These are phyloP conservation scores for Leptopilina syphax DNA, from an alignment of 2,888 invertebrate genomes.

Conservation along the genomic window DNA sequence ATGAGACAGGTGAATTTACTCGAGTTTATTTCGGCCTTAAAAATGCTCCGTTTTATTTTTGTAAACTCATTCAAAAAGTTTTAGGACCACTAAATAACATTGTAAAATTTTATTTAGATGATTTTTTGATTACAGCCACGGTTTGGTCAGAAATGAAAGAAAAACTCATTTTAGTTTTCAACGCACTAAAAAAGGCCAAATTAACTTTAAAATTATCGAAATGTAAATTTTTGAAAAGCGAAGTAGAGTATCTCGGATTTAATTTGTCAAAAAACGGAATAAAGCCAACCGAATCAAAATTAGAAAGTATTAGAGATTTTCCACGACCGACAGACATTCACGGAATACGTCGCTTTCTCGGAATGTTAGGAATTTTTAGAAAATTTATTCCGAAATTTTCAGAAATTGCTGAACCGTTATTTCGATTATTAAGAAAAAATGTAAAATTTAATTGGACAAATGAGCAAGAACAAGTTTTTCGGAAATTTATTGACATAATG, in stretches of 20 bases:
- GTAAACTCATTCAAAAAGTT: not conserved
- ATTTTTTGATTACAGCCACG: not conserved
- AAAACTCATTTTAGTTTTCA: not conserved
- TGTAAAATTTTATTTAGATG: slow-evolving; percentile 5
- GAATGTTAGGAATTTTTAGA: slow-evolving; percentile 7
- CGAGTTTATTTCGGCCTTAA: not conserved
- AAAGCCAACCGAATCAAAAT: slow-evolving; percentile 18
- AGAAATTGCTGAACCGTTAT: not conserved
- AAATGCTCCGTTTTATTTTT: slow-evolving; percentile 9
- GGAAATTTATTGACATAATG: not conserved
- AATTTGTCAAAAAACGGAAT: slow-evolving; percentile 2
- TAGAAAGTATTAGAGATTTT: slow-evolving; percentile 9
- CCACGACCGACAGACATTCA: slow-evolving; percentile 10
- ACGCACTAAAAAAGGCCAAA: slow-evolving; percentile 1
- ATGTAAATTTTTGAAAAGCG: slow-evolving; percentile 7
- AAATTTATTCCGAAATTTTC: not conserved
- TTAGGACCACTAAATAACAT: not conserved
- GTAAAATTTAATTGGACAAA: not conserved
- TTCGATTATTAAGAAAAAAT: not conserved
- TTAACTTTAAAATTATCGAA: slow-evolving; percentile 27
- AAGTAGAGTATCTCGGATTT: slow-evolving; percentile 32
- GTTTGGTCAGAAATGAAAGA: not conserved
- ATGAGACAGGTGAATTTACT: not conserved
- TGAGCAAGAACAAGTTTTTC: not conserved
- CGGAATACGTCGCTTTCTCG: not conserved